A percentile compares a stretch with the other conserved stretches of the same genome.
Conservation (phyloP, 1,140 invertebrate species). For the Tribolium castaneum region DNA sequence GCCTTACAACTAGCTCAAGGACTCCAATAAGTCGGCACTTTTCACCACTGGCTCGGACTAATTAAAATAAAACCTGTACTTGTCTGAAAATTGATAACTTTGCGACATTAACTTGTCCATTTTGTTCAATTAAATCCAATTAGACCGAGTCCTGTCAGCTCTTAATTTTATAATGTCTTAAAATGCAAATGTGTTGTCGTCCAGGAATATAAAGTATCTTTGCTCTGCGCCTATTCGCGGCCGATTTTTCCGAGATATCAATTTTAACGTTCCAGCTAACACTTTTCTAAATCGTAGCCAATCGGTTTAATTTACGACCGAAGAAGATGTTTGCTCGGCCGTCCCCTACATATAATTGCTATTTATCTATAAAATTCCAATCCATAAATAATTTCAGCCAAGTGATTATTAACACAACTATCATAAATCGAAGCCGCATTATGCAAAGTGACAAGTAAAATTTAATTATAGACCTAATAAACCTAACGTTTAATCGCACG, state of each 20-base stretch:
- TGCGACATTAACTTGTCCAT: neutral
- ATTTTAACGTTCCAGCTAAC: neutral
- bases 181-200: neutral
- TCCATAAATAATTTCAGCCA: neutral
- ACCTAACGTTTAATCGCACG: neutral
- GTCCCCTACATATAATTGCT: neutral
- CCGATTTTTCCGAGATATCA: neutral
- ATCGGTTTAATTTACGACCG: neutral
- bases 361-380: neutral
- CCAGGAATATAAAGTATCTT: neutral
- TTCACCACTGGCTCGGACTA: neutral
- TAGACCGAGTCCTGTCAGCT: neutral
- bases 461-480: constrained; percentile 12
- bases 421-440: neutral
- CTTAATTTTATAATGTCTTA: neutral
- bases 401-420: neutral
- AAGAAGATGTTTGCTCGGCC: neutral
- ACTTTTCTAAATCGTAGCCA: neutral
- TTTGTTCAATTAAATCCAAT: neutral
- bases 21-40: constrained; percentile 6
- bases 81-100: neutral
- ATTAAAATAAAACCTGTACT: neutral
- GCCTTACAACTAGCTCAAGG: constrained; percentile 22
- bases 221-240: neutral
- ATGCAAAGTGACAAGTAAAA: constrained; percentile 7